Conservation (phyloP, 2,888 invertebrate species). For the Acleris literana region DNA sequence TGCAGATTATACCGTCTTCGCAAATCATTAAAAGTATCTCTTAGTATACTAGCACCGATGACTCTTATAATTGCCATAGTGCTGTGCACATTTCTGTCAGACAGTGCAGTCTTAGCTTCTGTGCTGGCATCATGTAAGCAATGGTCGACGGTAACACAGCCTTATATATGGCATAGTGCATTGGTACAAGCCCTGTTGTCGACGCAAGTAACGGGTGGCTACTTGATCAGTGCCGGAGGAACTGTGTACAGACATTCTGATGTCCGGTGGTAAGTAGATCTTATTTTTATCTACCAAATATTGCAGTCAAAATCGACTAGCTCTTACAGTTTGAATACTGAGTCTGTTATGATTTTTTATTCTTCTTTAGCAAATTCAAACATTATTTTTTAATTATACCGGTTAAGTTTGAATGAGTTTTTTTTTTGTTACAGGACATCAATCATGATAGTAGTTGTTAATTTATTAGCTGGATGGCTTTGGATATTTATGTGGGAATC, state of each 20-base stretch:
- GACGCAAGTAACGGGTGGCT: conserved; percentile 85
- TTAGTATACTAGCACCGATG: conserved; percentile 65
- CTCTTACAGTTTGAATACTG: no score
- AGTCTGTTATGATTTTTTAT: no score
- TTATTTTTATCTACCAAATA: neutral
- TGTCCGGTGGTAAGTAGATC: conserved; percentile 84
- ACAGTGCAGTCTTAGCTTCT: conserved; percentile 56
- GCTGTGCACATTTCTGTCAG: conserved; percentile 67
- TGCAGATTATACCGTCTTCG: conserved; percentile 78
- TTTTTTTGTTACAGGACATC: conserved; percentile 80
- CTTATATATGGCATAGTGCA: conserved; percentile 85
- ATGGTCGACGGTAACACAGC: conserved; percentile 66
- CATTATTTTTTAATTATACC: no score
- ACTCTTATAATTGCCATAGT: conserved; percentile 63
- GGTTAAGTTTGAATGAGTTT: no score
- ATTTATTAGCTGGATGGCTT: conserved; percentile 82
- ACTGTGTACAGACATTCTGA: conserved; percentile 85
- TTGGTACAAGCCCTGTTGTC: conserved; percentile 86
- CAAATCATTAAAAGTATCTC: conserved; percentile 75
- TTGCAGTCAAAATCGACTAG: no score
- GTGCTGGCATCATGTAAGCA: conserved; percentile 71
- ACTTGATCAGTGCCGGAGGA: conserved; percentile 85
- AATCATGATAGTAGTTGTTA: conserved; percentile 80
- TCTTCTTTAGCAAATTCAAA: no score
- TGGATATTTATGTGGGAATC: conserved; percentile 83